Evolutionary conservation across 2,113 vertebrate genomes (phyloP).

Genomic region (Nibea coibor): DNA sequence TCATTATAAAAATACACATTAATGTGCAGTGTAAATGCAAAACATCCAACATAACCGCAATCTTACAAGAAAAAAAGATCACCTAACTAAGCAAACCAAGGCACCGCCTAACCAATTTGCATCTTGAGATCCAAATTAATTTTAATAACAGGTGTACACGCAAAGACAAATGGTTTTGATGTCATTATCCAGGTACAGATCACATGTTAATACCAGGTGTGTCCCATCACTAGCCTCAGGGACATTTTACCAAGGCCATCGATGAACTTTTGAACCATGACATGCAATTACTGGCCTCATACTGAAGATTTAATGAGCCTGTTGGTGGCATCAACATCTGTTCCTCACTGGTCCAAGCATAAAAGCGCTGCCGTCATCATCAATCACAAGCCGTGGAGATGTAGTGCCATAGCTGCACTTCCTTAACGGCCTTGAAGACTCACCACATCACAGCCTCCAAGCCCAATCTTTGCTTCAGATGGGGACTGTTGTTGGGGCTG

Average conservation of each 20-base stretch:
- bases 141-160: neutral
- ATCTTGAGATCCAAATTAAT: neutral
- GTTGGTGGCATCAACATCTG: constrained; percentile 43
- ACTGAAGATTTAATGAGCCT: constrained; percentile 53
- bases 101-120: neutral
- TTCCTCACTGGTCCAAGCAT: constrained; percentile 22
- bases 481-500: neutral
- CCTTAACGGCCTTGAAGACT: constrained; percentile 19
- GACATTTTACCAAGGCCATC: constrained; percentile 28
- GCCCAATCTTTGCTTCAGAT: neutral
- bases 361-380: neutral
- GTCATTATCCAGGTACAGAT: neutral
- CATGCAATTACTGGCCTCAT: constrained; percentile 39
- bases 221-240: neutral
- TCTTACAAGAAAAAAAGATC: too few species aligned
- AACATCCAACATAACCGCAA: too few species aligned
- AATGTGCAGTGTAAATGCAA: too few species aligned
- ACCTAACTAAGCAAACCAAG: too few species aligned
- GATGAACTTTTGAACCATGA: constrained; percentile 61
- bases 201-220: neutral
- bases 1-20: neutral
- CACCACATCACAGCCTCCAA: constrained; percentile 26
- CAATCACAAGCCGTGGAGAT: neutral
- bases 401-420: constrained; percentile 3
- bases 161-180: neutral